Base-by-base conservation (phyloP, 2,113 vertebrate species). In the Promerops cafer region DNA sequence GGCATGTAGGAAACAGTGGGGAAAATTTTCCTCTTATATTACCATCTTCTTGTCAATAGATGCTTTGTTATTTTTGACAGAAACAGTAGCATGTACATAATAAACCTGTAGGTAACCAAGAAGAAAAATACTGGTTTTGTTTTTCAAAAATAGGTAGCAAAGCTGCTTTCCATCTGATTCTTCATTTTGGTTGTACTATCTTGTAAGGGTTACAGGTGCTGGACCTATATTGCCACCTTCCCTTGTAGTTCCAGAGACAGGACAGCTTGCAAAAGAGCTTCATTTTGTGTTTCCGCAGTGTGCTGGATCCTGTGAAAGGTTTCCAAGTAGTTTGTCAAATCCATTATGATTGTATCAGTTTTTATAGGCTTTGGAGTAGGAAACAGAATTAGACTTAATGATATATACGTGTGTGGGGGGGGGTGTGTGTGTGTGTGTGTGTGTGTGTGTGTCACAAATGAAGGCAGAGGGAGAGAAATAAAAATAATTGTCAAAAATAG, bases 391-490 rank as follows among this genome's bases (percentile, higher is more conserved):
- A 63, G 18, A 11, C 26, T 70, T 10, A 66, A 12, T 70, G 16
- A 8, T 24, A 1, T 14, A 0, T 39, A 1, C 33, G 4, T 69
- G 16, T n/a, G 15, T 75, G n/a, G n/a, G n/a, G n/a, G n/a, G n/a
- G n/a, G n/a, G 23, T 37, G 3, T 61, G 2, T 50, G 20, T 47
- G 6, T 37, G 8, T 77, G 14, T 28, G 10, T 70, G 26, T 37
- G 4, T 60, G 4, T 44, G 13, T 75, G 33, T 27, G 14, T 83
- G 6, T 57, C 14, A 74, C 30, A 53, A 79, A 82, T 17, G 0
- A 1, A 74, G 37, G n/a, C 11, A 52, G 16, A 72, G 3, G 5
- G 24, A 65, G 12, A 74, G 10, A 71, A 77, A 82, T 21, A 74
- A 59, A 87, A 85, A 63, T 35, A 52, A 7, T 27, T 31, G 7